These are phyloP conservation scores for Cryptops parisi DNA, from an alignment of 2,888 invertebrate genomes.

Conservation along the genomic window DNA sequence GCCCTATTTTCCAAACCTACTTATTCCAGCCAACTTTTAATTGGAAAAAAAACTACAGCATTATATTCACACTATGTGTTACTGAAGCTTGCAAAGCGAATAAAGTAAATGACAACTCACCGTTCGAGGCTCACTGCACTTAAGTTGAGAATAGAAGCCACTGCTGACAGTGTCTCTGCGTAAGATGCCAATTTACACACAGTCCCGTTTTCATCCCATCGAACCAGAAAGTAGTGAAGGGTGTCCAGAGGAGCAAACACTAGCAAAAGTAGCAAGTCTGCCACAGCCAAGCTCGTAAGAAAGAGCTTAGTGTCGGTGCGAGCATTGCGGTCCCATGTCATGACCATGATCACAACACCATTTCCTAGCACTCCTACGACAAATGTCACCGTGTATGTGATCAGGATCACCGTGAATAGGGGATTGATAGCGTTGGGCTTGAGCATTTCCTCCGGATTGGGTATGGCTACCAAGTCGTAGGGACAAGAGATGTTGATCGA, in stretches of 20 bases:
- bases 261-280: constrained; percentile 29
- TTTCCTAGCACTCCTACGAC: constrained; percentile 36
- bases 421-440: neutral
- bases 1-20: too few relatives aligned
- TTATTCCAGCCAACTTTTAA: too few relatives aligned
- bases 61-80: too few relatives aligned
- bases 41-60: too few relatives aligned
- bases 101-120: constrained; percentile 23
- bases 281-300: constrained; percentile 24
- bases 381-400: constrained; percentile 20
- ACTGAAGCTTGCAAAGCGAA: too few relatives aligned
- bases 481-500: neutral
- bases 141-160: constrained; percentile 35
- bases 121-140: constrained; percentile 36
- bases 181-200: constrained; percentile 34
- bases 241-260: constrained; percentile 24
- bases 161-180: constrained; percentile 34
- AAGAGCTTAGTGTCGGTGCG: constrained; percentile 27
- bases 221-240: constrained; percentile 25
- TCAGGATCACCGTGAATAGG: constrained; percentile 1
- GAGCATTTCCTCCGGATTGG: constrained; percentile 8
- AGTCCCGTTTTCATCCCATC: constrained; percentile 28
- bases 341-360: constrained; percentile 33
- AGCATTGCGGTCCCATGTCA: constrained; percentile 29
- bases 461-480: neutral